Conservation (phyloP, 2,797 vertebrate species). For the Bradypus variegatus region DNA sequence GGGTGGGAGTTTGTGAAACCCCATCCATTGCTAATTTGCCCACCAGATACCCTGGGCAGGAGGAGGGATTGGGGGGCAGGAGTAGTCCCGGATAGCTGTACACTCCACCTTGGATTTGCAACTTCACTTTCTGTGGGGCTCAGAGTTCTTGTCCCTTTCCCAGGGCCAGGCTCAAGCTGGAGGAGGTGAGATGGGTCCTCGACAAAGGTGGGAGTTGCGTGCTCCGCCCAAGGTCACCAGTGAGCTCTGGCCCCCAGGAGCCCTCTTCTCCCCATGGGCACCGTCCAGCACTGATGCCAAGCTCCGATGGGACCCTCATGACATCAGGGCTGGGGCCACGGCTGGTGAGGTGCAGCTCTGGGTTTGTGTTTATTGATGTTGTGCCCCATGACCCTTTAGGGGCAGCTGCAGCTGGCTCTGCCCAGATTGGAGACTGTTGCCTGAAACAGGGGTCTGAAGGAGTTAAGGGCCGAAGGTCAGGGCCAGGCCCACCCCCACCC, state of each 20-base stretch:
- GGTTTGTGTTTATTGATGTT: background rate
- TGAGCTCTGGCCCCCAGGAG: background rate
- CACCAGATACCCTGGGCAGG: background rate
- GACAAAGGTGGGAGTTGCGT: background rate
- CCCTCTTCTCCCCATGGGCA: background rate
- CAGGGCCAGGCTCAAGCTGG: background rate
- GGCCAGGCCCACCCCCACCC: background rate
- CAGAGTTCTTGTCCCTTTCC: background rate
- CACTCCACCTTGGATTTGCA: background rate
- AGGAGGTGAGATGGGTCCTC: background rate
- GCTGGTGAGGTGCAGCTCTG: background rate
- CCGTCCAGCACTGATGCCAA: background rate
- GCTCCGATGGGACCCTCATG: background rate
- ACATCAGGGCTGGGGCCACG: background rate
- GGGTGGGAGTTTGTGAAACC: background rate
- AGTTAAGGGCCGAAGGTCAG: background rate
- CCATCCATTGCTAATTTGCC: background rate
- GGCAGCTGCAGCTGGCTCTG: background rate
- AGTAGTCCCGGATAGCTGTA: background rate
- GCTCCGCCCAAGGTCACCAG: background rate
- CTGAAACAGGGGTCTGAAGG: background rate
- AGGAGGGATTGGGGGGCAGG: background rate
- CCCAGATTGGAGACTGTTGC: background rate
- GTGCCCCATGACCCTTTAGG: background rate
- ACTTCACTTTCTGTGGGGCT: background rate